Percentiles rank a stretch among this genome's conserved stretches.
phyloP scores from a whole-genome alignment of 2,888 invertebrate species.

The Blomia tropicalis region DNA sequence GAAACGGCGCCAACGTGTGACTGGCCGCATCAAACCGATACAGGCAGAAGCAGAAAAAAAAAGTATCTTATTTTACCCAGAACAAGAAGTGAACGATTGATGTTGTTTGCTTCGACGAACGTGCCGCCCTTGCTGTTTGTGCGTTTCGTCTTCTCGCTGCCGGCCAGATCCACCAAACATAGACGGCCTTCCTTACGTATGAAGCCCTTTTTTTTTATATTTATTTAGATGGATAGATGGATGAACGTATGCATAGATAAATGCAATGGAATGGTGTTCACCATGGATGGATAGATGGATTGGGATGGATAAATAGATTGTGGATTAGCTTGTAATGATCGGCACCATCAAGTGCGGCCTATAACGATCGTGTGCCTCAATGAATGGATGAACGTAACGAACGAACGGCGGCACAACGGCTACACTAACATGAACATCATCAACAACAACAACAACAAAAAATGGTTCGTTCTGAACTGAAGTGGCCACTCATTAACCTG shows the following conservation, averaged over 20 bases:
- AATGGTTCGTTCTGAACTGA: too few relatives aligned
- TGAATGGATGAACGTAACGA: too few relatives aligned
- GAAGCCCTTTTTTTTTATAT: constrained; percentile 61
- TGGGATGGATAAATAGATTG: constrained; percentile 10
- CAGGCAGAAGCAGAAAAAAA: background rate
- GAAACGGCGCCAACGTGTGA: background rate
- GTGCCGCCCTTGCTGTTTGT: constrained; percentile 73
- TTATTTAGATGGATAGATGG: too few relatives aligned
- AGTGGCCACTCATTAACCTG: too few relatives aligned
- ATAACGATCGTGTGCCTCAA: too few relatives aligned
- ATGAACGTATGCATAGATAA: too few relatives aligned
- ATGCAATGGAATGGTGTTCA: too few relatives aligned
- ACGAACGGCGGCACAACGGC: too few relatives aligned
- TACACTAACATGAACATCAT: too few relatives aligned
- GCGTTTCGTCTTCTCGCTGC: constrained; percentile 89
- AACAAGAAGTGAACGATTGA: constrained; percentile 86
- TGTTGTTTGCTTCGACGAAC: constrained; percentile 82
- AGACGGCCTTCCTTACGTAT: constrained; percentile 82
- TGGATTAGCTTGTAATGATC: constrained; percentile 9
- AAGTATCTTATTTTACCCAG: constrained; percentile 48
- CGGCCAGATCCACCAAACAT: constrained; percentile 86
- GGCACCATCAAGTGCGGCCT: background rate
- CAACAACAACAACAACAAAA: too few relatives aligned
- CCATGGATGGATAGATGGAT: too few relatives aligned
- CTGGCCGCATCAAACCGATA: too few relatives aligned